These are phyloP conservation scores for Chorisops tibialis DNA, from an alignment of 2,888 invertebrate genomes.

Conservation along the genomic window DNA sequence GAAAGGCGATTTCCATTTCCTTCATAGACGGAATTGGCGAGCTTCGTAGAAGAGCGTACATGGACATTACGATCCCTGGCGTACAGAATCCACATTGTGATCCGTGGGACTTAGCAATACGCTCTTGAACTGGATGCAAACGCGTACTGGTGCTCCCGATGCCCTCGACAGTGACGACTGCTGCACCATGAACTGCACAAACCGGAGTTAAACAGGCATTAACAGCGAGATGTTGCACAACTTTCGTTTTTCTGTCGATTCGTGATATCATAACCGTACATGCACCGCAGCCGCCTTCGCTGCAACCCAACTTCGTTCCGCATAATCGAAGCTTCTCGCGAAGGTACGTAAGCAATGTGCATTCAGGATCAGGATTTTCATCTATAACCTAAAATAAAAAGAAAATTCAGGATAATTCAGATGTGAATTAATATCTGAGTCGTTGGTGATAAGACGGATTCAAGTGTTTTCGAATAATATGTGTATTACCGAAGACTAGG, in stretches of 20 bases:
- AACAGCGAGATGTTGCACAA: constrained; percentile 68
- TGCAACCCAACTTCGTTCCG: constrained; percentile 92
- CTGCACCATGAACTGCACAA: constrained; percentile 80
- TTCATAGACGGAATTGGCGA: constrained; percentile 67
- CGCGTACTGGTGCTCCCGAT: constrained; percentile 77
- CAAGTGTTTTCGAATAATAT: too few species aligned
- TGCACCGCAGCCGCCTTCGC: constrained; percentile 92
- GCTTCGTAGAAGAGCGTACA: constrained; percentile 82
- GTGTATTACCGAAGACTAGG: too few species aligned
- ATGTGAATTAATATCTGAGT: too few species aligned
- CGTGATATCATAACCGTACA: constrained; percentile 91
- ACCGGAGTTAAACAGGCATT: constrained; percentile 89
- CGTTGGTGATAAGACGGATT: too few species aligned
- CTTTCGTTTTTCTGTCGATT: constrained; percentile 58
- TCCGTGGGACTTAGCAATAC: constrained; percentile 86
- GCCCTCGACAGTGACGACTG: constrained; percentile 91
- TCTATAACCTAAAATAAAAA: constrained; percentile 69
- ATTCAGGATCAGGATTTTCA: constrained; percentile 72
- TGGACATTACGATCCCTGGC: constrained; percentile 96
- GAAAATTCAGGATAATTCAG: too few species aligned
- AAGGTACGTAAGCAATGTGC: constrained; percentile 78
- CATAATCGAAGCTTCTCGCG: constrained; percentile 73
- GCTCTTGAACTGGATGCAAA: constrained; percentile 83
- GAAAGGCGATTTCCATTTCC: constrained; percentile 76
- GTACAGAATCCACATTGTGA: constrained; percentile 96